Evolutionary conservation across 2,888 invertebrate species (phyloP).

Genomic region (Orgyia antiqua): DNA sequence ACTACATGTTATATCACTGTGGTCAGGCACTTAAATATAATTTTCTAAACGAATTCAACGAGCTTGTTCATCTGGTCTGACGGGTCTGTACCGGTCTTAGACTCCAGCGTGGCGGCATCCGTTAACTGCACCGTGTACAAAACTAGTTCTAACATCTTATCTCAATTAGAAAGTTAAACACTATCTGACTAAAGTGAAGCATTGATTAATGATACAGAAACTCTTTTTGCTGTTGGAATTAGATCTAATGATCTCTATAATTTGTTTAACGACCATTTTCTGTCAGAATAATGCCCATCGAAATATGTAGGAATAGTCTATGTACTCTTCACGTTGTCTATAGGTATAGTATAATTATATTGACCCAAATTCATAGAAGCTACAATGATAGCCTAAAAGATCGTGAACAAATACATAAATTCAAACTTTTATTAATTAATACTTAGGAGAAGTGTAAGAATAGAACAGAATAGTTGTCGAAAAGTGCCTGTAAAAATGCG

Average conservation of each 20-base stretch:
- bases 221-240: constrained; percentile 26
- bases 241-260: constrained; percentile 15
- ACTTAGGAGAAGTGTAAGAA: too few relatives aligned
- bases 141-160: constrained; percentile 41
- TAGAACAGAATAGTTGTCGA: too few relatives aligned
- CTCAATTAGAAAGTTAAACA: constrained; percentile 54
- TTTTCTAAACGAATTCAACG: background rate
- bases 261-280: constrained; percentile 12
- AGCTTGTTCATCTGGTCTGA: constrained; percentile 27
- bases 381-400: too few relatives aligned
- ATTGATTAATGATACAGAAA: constrained; percentile 43
- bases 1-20: constrained; percentile 1
- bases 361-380: too few relatives aligned
- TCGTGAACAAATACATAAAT: too few relatives aligned
- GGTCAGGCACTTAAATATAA: background rate
- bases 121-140: constrained; percentile 28
- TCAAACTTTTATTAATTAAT: too few relatives aligned
- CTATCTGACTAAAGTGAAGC: constrained; percentile 41
- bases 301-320: too few relatives aligned
- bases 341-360: too few relatives aligned
- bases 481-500: too few relatives aligned
- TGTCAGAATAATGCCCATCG: constrained; percentile 1
- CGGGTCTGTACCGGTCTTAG: constrained; percentile 15
- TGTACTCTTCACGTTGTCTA: too few relatives aligned
- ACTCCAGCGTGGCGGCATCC: constrained; percentile 36